Evolutionary conservation across 2,113 vertebrate genomes (phyloP).

Genomic region (Polypterus bichir): DNA sequence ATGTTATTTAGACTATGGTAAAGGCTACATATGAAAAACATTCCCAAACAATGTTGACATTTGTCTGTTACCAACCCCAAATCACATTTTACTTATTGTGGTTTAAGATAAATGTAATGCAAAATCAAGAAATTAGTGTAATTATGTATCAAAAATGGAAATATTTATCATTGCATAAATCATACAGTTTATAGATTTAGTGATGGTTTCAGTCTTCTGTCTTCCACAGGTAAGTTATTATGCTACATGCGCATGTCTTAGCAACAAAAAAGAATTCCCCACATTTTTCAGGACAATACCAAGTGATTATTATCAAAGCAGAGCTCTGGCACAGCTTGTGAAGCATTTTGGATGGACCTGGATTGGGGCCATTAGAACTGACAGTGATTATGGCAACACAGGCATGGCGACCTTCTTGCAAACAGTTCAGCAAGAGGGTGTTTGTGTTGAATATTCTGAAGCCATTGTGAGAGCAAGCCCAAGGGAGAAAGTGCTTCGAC

Average conservation of each 20-base stretch:
- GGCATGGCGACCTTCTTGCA: conserved; percentile 49
- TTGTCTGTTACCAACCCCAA: too few species aligned
- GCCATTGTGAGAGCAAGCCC: conserved; percentile 41
- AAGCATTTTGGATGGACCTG: conserved; percentile 56
- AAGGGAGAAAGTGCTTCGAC: conserved; percentile 30
- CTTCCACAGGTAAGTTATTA: conserved; percentile 49
- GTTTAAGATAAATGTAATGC: too few species aligned
- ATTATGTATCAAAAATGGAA: too few species aligned
- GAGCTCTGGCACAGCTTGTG: conserved; percentile 47
- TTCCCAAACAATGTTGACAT: too few species aligned
- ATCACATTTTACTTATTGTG: too few species aligned
- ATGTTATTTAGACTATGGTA: too few species aligned
- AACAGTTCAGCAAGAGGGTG: conserved; percentile 36
- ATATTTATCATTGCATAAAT: too few species aligned
- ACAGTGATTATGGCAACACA: conserved; percentile 54
- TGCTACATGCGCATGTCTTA: conserved; percentile 54
- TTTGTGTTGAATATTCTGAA: conserved; percentile 53
- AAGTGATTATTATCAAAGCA: conserved; percentile 53
- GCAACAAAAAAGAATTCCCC: conserved; percentile 45
- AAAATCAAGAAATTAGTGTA: too few species aligned
- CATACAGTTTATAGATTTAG: too few species aligned
- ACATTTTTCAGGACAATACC: conserved; percentile 58
- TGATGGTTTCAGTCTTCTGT: too few species aligned
- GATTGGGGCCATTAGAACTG: conserved; percentile 49
- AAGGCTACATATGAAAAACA: too few species aligned